Base-by-base conservation (phyloP, 1,140 invertebrate species). In the Epicauta chinensis region DNA sequence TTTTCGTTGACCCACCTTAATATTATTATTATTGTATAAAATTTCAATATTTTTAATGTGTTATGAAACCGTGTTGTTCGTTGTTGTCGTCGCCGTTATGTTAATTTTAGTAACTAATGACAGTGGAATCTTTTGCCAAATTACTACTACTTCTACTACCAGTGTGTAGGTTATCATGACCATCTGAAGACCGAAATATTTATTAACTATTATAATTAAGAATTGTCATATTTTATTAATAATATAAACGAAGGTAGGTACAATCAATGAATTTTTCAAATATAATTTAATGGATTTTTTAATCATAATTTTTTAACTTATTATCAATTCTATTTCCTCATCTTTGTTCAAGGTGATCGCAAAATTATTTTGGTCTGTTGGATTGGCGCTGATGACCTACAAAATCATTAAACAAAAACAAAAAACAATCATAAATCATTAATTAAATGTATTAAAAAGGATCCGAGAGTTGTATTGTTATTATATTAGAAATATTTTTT, bases 171-270 rank as follows among this genome's bases (percentile, higher is more conserved):
- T 60, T 56, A 53, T 63, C 61, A 62, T 50, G 53, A 34, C 61
- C 65, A 61, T 59, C 61, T 61, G 62, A 47, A 65, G 65, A 67
- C 65, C 64, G 60, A 67, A 65, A 64, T 64, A 58, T 14, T n/a
- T n/a, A n/a, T 36, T 47, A 17, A 23, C 7, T 23, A 23, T 5
- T 5, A 23, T 23, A 23, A 23, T 23, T 23, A 23, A n/a, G n/a
- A n/a, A n/a, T n/a, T n/a, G n/a, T n/a, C n/a, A n/a, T n/a, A n/a
- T n/a, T n/a, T n/a, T n/a, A n/a, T n/a, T n/a, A n/a, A n/a, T n/a
- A 23, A 23, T 23, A 23, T 23, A 5, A 5, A 23, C 23, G n/a
- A n/a, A 58, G 58, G 60, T 62, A 62, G 44, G 51, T 55, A 53
- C 45, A 41, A 23, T 23, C 4, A 23, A 23, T 23, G 4, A 23